Conservation (phyloP, 2,888 invertebrate genomes). For the Linnaemya tessellans region DNA sequence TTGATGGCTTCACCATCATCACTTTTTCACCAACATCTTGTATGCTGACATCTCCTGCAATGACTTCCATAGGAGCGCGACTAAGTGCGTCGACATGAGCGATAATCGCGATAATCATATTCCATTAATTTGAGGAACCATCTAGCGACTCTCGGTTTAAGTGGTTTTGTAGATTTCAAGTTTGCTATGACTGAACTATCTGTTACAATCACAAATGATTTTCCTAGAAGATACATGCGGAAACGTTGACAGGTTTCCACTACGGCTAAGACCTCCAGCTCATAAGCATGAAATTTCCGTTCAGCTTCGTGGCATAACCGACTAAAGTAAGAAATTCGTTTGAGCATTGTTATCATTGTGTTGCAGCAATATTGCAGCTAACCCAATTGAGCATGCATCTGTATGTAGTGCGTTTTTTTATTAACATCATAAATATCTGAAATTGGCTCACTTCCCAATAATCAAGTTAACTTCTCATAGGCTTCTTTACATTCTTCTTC, state of each 20-base stretch:
- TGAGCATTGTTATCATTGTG: conserved; percentile 22
- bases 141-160: conserved; percentile 40
- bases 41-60: too few species aligned
- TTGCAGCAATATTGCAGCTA: conserved; percentile 9
- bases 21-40: neutral
- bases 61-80: neutral
- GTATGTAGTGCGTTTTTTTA: too few species aligned
- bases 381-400: too few species aligned
- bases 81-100: neutral
- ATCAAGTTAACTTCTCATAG: neutral
- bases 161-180: conserved; percentile 54
- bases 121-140: neutral
- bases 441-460: neutral
- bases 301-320: conserved; percentile 51
- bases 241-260: conserved; percentile 62
- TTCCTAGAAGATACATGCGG: conserved; percentile 62
- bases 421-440: neutral
- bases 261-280: conserved; percentile 55
- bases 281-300: too few species aligned
- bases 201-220: conserved; percentile 54
- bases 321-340: conserved; percentile 58
- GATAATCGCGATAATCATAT: neutral
- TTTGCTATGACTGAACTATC: conserved; percentile 43
- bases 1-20: neutral
- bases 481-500: neutral